phyloP scores from a whole-genome alignment of 2,888 invertebrate species.

The Drosophila lacicola region DNA sequence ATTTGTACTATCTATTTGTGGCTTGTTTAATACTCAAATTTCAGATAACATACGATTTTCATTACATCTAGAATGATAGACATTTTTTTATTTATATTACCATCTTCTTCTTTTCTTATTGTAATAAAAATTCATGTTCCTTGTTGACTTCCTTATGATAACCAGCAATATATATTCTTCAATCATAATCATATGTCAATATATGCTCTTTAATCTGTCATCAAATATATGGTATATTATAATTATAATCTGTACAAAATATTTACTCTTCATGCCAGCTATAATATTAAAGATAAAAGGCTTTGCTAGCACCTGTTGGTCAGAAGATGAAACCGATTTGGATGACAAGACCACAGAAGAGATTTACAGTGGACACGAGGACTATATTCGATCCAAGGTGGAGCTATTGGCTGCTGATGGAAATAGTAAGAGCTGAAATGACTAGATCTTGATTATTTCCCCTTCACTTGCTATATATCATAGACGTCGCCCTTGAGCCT shows the following conservation, averaged over 20 bases:
- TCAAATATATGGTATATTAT: not conserved
- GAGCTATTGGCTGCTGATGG: conserved; percentile 35
- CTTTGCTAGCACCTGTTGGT: conserved; percentile 58
- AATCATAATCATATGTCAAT: too few species aligned
- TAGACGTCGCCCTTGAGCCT: conserved; percentile 80
- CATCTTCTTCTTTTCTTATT: too few species aligned
- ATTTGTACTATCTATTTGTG: conserved; percentile 4
- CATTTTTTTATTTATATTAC: too few species aligned
- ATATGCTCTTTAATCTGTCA: too few species aligned
- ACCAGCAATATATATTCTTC: too few species aligned
- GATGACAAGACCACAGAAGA: conserved; percentile 24
- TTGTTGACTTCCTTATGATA: too few species aligned
- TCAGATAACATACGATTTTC: not conserved
- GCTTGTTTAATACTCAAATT: not conserved
- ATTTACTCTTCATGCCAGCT: conserved; percentile 30
- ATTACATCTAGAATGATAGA: not conserved
- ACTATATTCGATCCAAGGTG: conserved; percentile 58
- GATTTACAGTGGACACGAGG: conserved; percentile 52
- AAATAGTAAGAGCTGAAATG: conserved; percentile 5
- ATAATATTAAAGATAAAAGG: conserved; percentile 58
- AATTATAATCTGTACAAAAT: not conserved
- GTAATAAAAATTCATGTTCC: too few species aligned
- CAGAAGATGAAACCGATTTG: conserved; percentile 18
- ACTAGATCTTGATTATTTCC: not conserved
- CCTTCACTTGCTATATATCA: too few species aligned